phyloP scores from a whole-genome alignment of 1,140 invertebrate species.

The Diorhabda carinulata region DNA sequence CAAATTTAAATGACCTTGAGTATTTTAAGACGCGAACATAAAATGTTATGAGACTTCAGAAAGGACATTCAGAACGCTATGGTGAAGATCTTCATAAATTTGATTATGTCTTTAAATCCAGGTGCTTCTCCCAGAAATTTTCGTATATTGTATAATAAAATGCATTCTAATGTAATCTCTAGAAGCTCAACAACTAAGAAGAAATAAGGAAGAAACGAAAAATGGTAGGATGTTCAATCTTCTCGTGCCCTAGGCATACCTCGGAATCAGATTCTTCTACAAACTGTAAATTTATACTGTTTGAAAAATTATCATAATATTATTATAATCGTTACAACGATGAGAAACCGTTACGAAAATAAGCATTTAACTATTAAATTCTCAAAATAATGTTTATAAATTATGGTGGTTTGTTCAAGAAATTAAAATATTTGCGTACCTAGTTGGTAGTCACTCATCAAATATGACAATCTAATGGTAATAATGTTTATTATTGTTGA shows the following conservation, averaged over 20 bases:
- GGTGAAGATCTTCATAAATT: too few relatives aligned
- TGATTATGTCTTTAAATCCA: too few relatives aligned
- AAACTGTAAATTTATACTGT: conserved; percentile 5
- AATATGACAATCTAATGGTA: not conserved
- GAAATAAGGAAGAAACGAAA: not conserved
- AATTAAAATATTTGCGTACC: conserved; percentile 2
- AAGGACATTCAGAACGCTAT: too few relatives aligned
- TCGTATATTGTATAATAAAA: too few relatives aligned
- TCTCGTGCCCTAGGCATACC: not conserved
- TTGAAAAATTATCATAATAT: conserved; percentile 9
- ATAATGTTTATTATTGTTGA: not conserved
- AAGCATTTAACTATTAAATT: conserved; percentile 6
- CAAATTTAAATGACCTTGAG: too few relatives aligned
- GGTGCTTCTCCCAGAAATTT: too few relatives aligned
- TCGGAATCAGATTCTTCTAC: not conserved
- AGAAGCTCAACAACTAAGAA: not conserved
- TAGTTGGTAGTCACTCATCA: conserved; percentile 4
- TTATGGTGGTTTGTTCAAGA: not conserved
- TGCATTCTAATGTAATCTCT: not conserved
- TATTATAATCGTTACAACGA: not conserved
- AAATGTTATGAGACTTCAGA: too few relatives aligned
- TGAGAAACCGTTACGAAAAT: not conserved
- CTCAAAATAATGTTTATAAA: conserved; percentile 6
- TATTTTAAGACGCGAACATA: too few relatives aligned
- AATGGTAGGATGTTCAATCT: not conserved